Base-by-base conservation (phyloP, 2,113 vertebrate species). In the Tetraodon nigroviridis region DNA sequence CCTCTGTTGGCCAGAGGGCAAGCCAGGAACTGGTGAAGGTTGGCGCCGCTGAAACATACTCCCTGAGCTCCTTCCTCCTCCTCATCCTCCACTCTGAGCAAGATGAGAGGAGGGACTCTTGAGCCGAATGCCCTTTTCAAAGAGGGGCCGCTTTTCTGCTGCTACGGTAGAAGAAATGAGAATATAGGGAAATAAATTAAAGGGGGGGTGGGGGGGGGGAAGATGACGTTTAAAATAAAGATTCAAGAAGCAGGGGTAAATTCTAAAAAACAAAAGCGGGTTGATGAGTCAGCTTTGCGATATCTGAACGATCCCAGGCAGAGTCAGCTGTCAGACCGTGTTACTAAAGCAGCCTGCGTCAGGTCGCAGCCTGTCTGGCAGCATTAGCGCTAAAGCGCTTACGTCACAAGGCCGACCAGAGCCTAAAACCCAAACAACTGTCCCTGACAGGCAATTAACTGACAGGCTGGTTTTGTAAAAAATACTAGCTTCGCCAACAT, bases 21-120 rank as follows among this genome's bases (percentile, higher is more conserved):
- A 66, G 75, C 57, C 73, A 57, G 64, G 48, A 45, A 24, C 59
- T 71, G 55, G 58, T 22, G 22, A 8, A 46, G 67, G 16, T 42
- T 40, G 52, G 41, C 5, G 44, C 48, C 5, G 54, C 29, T 71
- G 11, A 51, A 78, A 91, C 90, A 64, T 92, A 92, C 90, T 91
- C 87, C 90, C 88, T 92, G 90, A 82, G 84, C 86, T 84, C 88
- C 89, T 76, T 88, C 86, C 71, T 89, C 84, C 72, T 89, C 86
- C 79, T 89, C 89, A 22, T 88, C 86, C 80, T 88, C 89, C 62
- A 73, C 87, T 84, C 71, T 41, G 10, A 90, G 78, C 63, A 83
- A 60, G 85, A 91, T 91, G 78, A 91, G 89, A 48, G 90, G 90
- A 69, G 89, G 90, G 61, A 89, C 87, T 49, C 84, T 85, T 6